Evolutionary conservation across 1,140 invertebrate genomes (phyloP).

Genomic region (Holcopasites calliopsidis): DNA sequence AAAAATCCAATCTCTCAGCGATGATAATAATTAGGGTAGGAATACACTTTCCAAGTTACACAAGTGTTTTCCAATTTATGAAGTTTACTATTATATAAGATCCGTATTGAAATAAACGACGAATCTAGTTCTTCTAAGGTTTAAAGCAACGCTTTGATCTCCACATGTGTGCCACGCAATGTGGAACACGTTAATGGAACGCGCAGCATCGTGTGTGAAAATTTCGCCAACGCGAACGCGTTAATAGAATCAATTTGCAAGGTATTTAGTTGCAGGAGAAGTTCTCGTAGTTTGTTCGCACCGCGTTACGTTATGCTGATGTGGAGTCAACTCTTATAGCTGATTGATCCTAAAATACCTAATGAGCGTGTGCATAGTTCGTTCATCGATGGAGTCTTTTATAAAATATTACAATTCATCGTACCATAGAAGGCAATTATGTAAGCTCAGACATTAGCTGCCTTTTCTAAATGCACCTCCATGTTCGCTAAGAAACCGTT

Average conservation of each 20-base stretch:
- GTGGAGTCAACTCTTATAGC: not conserved
- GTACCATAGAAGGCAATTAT: not conserved
- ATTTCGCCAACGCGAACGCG: not conserved
- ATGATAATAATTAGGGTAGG: not conserved
- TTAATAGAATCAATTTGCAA: not conserved
- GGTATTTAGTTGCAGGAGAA: not conserved
- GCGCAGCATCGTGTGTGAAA: not conserved
- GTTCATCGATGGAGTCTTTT: not conserved
- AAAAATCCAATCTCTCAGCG: not conserved
- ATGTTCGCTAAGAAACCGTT: not conserved
- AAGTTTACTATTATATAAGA: not conserved
- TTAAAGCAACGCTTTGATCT: not conserved
- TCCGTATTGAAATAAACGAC: too few relatives aligned
- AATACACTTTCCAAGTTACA: not conserved
- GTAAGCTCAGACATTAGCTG: not conserved
- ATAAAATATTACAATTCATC: not conserved
- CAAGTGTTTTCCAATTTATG: not conserved
- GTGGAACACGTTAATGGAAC: conserved; percentile 6
- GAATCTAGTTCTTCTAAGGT: too few relatives aligned
- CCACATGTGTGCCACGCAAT: not conserved
- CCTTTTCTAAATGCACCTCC: not conserved
- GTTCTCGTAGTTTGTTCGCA: not conserved
- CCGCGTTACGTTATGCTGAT: not conserved
- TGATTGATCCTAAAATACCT: conserved; percentile 6
- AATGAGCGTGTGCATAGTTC: not conserved